phyloP scores from a whole-genome alignment of 1,140 invertebrate genomes.

The Odontomachus brunneus region DNA sequence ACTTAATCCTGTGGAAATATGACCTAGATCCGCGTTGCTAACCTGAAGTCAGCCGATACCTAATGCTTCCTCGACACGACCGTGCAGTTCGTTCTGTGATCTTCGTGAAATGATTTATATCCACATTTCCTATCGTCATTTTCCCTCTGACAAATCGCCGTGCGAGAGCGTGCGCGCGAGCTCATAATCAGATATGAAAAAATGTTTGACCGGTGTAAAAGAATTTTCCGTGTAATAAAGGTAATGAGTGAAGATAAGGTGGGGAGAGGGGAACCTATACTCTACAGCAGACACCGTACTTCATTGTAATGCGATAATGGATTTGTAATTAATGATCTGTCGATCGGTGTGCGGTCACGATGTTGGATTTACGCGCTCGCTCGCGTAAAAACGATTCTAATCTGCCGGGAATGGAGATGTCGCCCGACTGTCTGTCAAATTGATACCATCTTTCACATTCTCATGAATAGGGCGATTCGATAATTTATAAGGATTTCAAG shows the following conservation, averaged over 20 bases:
- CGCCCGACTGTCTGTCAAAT: neutral
- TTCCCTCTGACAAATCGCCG: conserved; percentile 44
- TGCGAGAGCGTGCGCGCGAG: conserved; percentile 4
- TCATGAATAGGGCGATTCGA: neutral
- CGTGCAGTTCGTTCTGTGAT: neutral
- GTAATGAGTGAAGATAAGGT: neutral
- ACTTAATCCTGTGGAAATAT: conserved; percentile 42
- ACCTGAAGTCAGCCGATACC: conserved; percentile 34
- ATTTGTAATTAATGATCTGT: conserved; percentile 63
- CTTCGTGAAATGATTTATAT: conserved; percentile 39
- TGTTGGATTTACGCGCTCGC: neutral
- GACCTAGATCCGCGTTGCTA: conserved; percentile 9
- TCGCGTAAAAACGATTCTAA: conserved; percentile 45
- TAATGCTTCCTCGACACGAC: conserved; percentile 11
- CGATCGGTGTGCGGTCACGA: conserved; percentile 22
- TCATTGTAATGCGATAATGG: conserved; percentile 37
- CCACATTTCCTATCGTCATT: conserved; percentile 25
- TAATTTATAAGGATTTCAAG: conserved; percentile 11
- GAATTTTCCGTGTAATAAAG: conserved; percentile 44
- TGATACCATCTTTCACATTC: neutral
- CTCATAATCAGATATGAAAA: conserved; percentile 42
- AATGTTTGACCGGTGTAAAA: conserved; percentile 35
- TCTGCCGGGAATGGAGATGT: conserved; percentile 1
- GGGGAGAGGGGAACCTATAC: neutral
- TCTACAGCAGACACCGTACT: conserved; percentile 8